phyloP scores from a whole-genome alignment of 2,797 vertebrate genomes.

The Micrastur ruficollis region DNA sequence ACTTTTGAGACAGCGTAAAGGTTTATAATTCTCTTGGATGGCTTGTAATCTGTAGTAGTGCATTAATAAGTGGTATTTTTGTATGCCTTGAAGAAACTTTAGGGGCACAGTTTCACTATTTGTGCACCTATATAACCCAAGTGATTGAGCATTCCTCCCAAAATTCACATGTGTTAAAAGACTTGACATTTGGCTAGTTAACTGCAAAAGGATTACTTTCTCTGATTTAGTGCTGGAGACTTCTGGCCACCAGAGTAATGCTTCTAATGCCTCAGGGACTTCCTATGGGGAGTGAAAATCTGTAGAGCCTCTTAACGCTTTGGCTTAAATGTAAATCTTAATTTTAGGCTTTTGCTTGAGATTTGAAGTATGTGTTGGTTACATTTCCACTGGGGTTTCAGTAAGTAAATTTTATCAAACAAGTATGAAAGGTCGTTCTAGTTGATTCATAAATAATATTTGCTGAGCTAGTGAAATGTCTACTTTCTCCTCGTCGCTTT shows the following conservation, averaged over 20 bases:
- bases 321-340: background rate
- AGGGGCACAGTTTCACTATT: background rate
- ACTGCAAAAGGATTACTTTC: background rate
- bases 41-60: background rate
- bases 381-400: background rate
- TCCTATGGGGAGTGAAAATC: background rate
- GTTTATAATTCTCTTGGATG: background rate
- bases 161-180: background rate
- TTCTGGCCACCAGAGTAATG: background rate
- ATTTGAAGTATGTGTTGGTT: background rate
- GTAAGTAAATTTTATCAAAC: slow-evolving; percentile 33
- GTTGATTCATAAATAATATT: slow-evolving; percentile 3
- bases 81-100: background rate
- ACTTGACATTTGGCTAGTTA: background rate
- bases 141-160: background rate
- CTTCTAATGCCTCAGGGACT: background rate
- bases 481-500: background rate
- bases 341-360: slow-evolving; percentile 5
- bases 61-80: background rate
- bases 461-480: background rate
- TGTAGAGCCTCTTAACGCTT: background rate
- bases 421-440: background rate
- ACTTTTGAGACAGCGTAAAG: background rate
- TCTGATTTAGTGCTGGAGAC: background rate
- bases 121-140: background rate